Conservation (phyloP, 2,888 invertebrate genomes). For the Oscheius myriophilus region DNA sequence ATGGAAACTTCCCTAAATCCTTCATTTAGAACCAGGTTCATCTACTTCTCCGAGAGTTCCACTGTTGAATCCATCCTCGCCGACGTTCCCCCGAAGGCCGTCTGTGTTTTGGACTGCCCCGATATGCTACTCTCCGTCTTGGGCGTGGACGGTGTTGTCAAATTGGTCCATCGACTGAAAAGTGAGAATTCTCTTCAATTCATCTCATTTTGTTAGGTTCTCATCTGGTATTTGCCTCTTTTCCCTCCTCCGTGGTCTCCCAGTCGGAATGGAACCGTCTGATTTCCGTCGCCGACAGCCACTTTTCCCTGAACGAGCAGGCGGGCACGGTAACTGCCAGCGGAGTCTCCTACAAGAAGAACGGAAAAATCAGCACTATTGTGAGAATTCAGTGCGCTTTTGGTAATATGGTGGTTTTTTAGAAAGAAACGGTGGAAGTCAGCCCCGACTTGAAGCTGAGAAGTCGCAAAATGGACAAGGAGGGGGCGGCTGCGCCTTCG, state of each 20-base stretch:
- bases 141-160: constrained; percentile 2
- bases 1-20: neutral
- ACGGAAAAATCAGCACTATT: constrained; percentile 21
- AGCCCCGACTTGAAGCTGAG: constrained; percentile 9
- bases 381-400: neutral
- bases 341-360: constrained; percentile 17
- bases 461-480: constrained; percentile 10
- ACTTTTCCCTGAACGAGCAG: neutral
- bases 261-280: constrained; percentile 23
- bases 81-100: neutral
- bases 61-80: constrained; percentile 1
- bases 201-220: constrained; percentile 12
- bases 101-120: constrained; percentile 18
- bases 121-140: constrained; percentile 10
- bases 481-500: neutral
- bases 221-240: constrained; percentile 5
- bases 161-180: constrained; percentile 16
- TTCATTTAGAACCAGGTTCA: constrained; percentile 3
- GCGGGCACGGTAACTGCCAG: neutral
- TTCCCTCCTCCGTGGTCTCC: constrained; percentile 5
- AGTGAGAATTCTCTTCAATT: neutral
- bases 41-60: neutral
- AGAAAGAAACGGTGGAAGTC: constrained; percentile 21
- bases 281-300: constrained; percentile 16
- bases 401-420: neutral